Conservation (phyloP, 2,888 invertebrate species). For the Dolichomitus sp. region DNA sequence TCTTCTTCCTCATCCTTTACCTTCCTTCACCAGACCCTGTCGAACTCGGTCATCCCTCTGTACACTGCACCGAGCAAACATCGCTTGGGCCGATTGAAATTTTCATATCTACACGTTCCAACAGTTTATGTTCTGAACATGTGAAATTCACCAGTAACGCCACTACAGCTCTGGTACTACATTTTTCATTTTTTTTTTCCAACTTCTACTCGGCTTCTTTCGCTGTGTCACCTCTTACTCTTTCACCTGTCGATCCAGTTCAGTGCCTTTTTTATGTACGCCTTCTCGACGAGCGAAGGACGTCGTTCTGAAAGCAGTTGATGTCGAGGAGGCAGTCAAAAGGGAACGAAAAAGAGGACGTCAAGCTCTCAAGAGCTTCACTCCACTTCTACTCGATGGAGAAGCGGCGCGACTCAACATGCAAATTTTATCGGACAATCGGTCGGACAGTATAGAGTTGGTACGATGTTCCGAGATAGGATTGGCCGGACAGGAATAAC, state of each 20-base stretch:
- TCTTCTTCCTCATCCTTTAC: conserved; percentile 40
- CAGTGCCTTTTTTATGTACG: conserved; percentile 21
- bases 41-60: conserved; percentile 45
- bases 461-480: conserved; percentile 42
- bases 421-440: conserved; percentile 66
- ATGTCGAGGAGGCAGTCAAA: conserved; percentile 38
- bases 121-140: conserved; percentile 76
- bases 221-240: conserved; percentile 18
- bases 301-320: conserved; percentile 22
- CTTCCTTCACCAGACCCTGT: conserved; percentile 47
- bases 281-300: conserved; percentile 23
- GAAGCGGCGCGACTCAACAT: conserved; percentile 32
- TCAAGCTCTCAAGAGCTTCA: conserved; percentile 27
- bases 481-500: conserved; percentile 51
- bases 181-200: conserved; percentile 15
- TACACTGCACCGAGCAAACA: conserved; percentile 62
- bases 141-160: conserved; percentile 68
- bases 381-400: neutral
- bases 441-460: conserved; percentile 42
- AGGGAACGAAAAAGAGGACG: conserved; percentile 24
- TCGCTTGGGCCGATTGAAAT: conserved; percentile 79
- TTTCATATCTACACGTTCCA: conserved; percentile 81
- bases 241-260: conserved; percentile 56
- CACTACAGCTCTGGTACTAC: neutral
- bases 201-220: conserved; percentile 18